These are phyloP conservation scores for Polydesmus complanatus DNA, from an alignment of 2,888 invertebrate species.

Conservation along the genomic window DNA sequence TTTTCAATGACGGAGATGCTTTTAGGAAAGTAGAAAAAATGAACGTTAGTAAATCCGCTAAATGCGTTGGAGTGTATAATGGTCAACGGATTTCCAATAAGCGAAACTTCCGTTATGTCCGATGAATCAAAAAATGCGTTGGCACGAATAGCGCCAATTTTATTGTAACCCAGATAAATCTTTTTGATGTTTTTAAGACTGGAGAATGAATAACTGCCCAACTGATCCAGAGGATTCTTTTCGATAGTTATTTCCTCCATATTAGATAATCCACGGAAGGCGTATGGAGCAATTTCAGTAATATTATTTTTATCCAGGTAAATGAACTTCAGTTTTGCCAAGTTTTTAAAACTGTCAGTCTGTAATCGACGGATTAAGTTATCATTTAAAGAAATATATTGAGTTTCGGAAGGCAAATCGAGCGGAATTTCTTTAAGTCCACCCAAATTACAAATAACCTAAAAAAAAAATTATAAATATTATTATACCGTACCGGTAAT, in stretches of 20 bases:
- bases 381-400: conserved; percentile 70
- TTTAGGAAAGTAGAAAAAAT: conserved; percentile 66
- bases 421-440: conserved; percentile 60
- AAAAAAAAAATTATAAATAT: conserved; percentile 27
- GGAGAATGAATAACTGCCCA: conserved; percentile 71
- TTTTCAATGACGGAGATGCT: conserved; percentile 61
- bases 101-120: conserved; percentile 61
- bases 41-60: conserved; percentile 65
- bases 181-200: conserved; percentile 61
- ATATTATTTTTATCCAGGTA: conserved; percentile 78
- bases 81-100: conserved; percentile 68
- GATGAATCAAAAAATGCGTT: conserved; percentile 74
- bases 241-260: conserved; percentile 57
- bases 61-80: conserved; percentile 67
- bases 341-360: conserved; percentile 67
- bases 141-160: conserved; percentile 40
- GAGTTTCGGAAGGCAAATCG: conserved; percentile 58
- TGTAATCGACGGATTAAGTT: conserved; percentile 68
- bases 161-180: conserved; percentile 34
- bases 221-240: conserved; percentile 63
- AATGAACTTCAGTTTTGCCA: conserved; percentile 63
- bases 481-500: not conserved
- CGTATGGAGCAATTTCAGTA: conserved; percentile 63
- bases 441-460: conserved; percentile 81
- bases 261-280: conserved; percentile 64